phyloP scores from a whole-genome alignment of 2,113 vertebrate species.

The Madoqua kirkii region DNA sequence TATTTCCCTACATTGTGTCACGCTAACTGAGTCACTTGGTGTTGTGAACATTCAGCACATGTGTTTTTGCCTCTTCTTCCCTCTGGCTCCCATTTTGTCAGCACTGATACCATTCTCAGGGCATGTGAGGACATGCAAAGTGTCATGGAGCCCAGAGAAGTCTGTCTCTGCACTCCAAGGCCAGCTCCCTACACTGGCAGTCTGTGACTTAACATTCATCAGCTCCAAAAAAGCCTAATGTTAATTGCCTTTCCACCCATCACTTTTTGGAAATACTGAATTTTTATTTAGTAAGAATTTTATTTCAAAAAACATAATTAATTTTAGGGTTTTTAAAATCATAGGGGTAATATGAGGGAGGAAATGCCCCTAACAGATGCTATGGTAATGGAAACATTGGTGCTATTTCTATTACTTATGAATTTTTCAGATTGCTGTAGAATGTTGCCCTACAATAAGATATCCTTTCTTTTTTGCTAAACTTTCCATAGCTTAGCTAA shows the following conservation, averaged over 20 bases:
- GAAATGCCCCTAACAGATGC: not conserved
- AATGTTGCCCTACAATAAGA: not conserved
- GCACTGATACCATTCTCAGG: not conserved
- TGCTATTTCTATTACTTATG: not conserved
- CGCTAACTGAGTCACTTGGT: not conserved
- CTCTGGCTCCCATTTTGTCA: not conserved
- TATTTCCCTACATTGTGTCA: not conserved
- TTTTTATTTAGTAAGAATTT: conserved; percentile 13
- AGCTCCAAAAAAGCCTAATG: not conserved
- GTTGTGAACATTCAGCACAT: rapidly evolving
- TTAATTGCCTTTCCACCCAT: not conserved
- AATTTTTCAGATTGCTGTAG: not conserved
- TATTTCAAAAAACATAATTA: not conserved
- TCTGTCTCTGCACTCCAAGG: not conserved
- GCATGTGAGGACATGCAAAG: not conserved
- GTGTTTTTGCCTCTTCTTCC: not conserved
- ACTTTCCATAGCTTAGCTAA: not conserved
- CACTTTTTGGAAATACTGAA: not conserved
- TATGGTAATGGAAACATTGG: not conserved
- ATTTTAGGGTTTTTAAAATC: not conserved
- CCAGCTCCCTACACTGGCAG: not conserved
- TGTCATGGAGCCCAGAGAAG: not conserved
- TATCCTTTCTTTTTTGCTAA: not conserved
- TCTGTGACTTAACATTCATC: not conserved
- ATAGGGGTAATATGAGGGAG: not conserved